Percentiles rank a stretch among this genome's conserved stretches.
Conservation (phyloP, 2,113 vertebrate species). For the Brachypteracias leptosomus region DNA sequence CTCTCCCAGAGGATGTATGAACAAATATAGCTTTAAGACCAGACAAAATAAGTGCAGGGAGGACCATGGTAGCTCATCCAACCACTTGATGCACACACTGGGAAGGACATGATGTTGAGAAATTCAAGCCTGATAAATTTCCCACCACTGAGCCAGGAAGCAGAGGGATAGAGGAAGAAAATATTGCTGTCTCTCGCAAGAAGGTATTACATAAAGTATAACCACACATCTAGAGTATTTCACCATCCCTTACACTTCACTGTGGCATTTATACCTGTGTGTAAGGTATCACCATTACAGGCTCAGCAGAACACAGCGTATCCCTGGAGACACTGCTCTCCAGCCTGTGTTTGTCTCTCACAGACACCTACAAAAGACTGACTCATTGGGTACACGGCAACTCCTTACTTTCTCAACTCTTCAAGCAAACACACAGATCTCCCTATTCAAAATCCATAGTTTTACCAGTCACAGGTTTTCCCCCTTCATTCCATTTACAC, state of each 20-base stretch:
- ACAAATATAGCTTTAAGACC: neutral
- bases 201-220: neutral
- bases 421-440: neutral
- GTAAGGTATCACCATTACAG: neutral
- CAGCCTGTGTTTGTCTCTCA: neutral
- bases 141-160: constrained; percentile 4
- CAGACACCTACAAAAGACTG: neutral
- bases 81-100: neutral
- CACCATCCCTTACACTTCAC: neutral
- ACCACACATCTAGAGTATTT: neutral
- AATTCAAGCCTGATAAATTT: constrained; percentile 42
- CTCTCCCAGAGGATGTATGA: neutral
- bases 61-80: constrained; percentile 9
- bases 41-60: neutral
- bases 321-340: neutral
- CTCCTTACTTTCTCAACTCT: neutral
- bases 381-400: neutral
- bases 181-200: neutral
- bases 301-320: neutral
- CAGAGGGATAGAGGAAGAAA: neutral
- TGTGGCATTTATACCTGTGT: neutral
- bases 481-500: neutral
- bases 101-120: neutral
- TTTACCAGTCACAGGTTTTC: neutral
- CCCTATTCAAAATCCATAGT: neutral